Evolutionary conservation across 2,888 invertebrate species (phyloP).

Genomic region (Morpho helenor): DNA sequence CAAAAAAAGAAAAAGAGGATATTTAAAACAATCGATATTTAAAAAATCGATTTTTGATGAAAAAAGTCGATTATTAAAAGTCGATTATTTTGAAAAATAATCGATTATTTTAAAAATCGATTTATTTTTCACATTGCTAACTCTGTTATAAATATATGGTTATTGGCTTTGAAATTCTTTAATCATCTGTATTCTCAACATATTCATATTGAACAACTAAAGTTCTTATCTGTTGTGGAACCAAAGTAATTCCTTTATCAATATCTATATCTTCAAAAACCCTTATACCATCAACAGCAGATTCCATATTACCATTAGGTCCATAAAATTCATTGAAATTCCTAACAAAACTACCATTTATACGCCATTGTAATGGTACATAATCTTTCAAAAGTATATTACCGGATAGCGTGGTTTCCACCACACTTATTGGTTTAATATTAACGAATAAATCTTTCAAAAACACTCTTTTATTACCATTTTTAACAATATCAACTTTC

Average conservation of each 20-base stretch:
- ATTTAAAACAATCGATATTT: too few species aligned
- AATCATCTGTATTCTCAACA: neutral
- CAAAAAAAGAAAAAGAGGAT: too few species aligned
- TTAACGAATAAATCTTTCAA: slow-evolving; percentile 78
- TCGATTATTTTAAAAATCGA: too few species aligned
- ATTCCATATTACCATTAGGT: slow-evolving; percentile 26
- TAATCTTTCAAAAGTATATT: slow-evolving; percentile 81
- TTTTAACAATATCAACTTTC: slow-evolving; percentile 75
- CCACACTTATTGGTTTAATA: slow-evolving; percentile 69
- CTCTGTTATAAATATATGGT: too few species aligned
- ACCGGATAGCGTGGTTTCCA: slow-evolving; percentile 84
- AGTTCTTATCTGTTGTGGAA: slow-evolving; percentile 87
- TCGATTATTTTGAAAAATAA: too few species aligned
- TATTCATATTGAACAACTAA: slow-evolving; percentile 65
- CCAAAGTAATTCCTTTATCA: slow-evolving; percentile 62
- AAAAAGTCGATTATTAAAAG: too few species aligned
- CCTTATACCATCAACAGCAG: slow-evolving; percentile 25
- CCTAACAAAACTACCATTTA: slow-evolving; percentile 42
- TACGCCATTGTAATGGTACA: slow-evolving; percentile 71
- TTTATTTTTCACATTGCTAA: too few species aligned
- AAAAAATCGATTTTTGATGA: too few species aligned
- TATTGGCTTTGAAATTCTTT: too few species aligned
- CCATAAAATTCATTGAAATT: slow-evolving; percentile 49
- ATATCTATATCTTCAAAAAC: slow-evolving; percentile 32
- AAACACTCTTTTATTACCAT: slow-evolving; percentile 73